A percentile compares a stretch with the other conserved stretches of the same genome.
Evolutionary conservation across 1,140 invertebrate species (phyloP).

Genomic region (Hydropsyche tenuis): DNA sequence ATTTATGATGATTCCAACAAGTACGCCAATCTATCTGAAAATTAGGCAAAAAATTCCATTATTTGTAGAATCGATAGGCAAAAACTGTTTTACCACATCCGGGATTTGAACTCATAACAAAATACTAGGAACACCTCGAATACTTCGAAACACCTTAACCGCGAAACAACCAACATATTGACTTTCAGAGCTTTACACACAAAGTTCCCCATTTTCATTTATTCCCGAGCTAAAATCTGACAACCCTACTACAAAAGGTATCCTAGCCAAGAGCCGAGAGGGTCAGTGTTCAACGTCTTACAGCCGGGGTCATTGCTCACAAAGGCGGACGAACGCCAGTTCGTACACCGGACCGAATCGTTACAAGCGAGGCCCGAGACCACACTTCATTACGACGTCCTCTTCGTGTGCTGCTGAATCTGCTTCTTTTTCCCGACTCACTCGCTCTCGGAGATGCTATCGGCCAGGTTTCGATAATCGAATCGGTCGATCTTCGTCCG

Average conservation of each 20-base stretch:
- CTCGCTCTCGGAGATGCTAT: neutral
- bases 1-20: too few relatives aligned
- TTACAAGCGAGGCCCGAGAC: neutral
- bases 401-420: neutral
- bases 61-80: too few relatives aligned
- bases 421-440: neutral
- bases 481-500: constrained; percentile 4
- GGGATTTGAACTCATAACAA: too few relatives aligned
- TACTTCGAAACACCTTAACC: too few relatives aligned
- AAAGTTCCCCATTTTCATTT: too few relatives aligned
- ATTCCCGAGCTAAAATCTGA: too few relatives aligned
- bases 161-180: too few relatives aligned
- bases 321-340: constrained; percentile 21
- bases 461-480: neutral
- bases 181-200: too few relatives aligned
- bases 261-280: neutral
- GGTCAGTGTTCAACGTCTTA: constrained; percentile 7
- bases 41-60: too few relatives aligned
- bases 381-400: constrained; percentile 19
- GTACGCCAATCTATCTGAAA: too few relatives aligned
- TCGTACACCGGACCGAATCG: constrained; percentile 29
- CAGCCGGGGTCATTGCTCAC: constrained; percentile 29
- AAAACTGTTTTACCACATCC: too few relatives aligned
- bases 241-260: neutral
- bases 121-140: too few relatives aligned